Evolutionary conservation across 1,140 invertebrate genomes (phyloP).

Genomic region (Nymphalis io): DNA sequence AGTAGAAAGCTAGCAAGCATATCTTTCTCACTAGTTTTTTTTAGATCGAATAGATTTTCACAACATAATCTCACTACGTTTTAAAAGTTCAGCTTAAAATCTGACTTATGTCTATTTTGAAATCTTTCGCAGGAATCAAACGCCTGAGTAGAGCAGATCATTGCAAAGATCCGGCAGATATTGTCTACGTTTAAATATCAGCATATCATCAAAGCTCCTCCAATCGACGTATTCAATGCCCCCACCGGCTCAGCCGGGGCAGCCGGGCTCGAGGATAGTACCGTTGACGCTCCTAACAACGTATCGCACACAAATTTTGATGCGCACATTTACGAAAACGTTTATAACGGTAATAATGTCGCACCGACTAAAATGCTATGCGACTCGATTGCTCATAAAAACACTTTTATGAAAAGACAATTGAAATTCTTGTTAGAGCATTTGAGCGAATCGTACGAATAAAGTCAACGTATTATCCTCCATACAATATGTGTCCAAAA

Average conservation of each 20-base stretch:
- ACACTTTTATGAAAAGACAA: conserved; percentile 77
- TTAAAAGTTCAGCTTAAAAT: conserved; percentile 59
- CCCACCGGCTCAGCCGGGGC: conserved; percentile 55
- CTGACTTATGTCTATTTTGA: conserved; percentile 70
- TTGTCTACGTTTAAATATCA: conserved; percentile 87
- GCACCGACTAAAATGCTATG: conserved; percentile 73
- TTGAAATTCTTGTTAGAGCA: conserved; percentile 82
- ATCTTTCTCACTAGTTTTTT: conserved; percentile 63
- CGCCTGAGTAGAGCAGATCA: conserved; percentile 89
- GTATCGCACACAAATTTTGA: conserved; percentile 43
- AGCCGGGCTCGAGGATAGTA: conserved; percentile 61
- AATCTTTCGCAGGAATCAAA: conserved; percentile 85
- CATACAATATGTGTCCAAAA: conserved; percentile 70
- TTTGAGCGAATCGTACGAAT: conserved; percentile 83
- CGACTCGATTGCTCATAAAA: conserved; percentile 77
- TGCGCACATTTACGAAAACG: conserved; percentile 64
- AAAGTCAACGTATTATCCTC: conserved; percentile 74
- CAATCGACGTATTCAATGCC: conserved; percentile 76
- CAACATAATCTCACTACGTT: conserved; percentile 38
- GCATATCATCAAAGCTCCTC: conserved; percentile 82
- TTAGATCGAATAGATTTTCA: conserved; percentile 59
- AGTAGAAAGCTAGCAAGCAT: conserved; percentile 63
- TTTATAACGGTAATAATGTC: conserved; percentile 65
- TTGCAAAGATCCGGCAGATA: conserved; percentile 88
- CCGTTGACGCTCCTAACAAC: conserved; percentile 61